These are phyloP conservation scores for Ceratina australensis DNA, from an alignment of 1,140 invertebrate genomes.

Conservation along the genomic window DNA sequence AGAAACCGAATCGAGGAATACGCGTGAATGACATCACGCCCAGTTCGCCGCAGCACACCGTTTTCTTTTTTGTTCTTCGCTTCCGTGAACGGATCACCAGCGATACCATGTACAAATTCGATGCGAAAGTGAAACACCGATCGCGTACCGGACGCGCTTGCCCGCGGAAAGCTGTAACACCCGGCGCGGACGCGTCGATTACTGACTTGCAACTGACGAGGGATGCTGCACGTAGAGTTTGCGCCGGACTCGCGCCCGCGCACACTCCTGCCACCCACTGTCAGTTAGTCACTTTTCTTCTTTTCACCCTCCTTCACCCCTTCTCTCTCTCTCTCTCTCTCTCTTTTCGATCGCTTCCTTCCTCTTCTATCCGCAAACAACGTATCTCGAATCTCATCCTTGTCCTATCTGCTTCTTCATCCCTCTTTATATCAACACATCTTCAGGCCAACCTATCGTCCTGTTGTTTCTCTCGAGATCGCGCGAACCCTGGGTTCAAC, in stretches of 20 bases:
- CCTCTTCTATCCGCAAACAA: constrained; percentile 33
- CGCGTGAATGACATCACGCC: constrained; percentile 11
- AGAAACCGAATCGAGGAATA: constrained; percentile 9
- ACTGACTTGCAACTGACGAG: constrained; percentile 76
- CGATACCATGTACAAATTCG: not conserved
- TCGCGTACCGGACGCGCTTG: not conserved
- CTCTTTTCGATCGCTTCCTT: constrained; percentile 10
- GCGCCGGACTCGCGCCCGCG: constrained; percentile 74
- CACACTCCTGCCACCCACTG: constrained; percentile 63
- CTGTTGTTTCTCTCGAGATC: constrained; percentile 3
- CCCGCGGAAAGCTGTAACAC: constrained; percentile 9
- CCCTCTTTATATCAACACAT: constrained; percentile 30
- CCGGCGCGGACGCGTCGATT: constrained; percentile 72
- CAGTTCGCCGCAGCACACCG: not conserved
- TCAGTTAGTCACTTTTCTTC: constrained; percentile 58
- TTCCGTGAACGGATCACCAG: not conserved
- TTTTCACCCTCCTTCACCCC: constrained; percentile 37
- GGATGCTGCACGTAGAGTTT: constrained; percentile 77
- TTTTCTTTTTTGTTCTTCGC: not conserved
- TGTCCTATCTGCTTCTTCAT: not conserved
- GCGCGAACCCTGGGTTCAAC: constrained; percentile 22
- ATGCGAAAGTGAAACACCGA: not conserved
- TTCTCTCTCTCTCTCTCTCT: constrained; percentile 27
- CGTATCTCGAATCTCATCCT: constrained; percentile 15
- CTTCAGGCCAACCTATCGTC: not conserved